These are phyloP conservation scores for Odontocolon sp. DNA, from an alignment of 2,888 invertebrate species.

Conservation along the genomic window DNA sequence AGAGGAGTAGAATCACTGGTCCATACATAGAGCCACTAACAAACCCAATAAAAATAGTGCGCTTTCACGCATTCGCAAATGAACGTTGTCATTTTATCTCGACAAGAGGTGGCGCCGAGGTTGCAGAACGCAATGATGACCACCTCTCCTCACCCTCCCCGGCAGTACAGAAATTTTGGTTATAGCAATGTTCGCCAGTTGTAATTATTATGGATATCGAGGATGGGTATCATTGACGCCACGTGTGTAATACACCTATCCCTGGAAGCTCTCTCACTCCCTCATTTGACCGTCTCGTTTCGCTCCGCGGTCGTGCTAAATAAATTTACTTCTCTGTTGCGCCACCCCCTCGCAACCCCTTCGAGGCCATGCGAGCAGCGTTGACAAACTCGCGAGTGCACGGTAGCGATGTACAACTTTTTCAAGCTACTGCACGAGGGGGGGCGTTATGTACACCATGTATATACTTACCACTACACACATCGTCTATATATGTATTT, in stretches of 20 bases:
- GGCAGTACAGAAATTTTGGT: too few species aligned
- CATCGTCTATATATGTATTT: background rate
- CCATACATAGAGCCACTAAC: constrained; percentile 64
- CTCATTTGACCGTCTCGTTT: too few species aligned
- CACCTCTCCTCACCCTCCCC: too few species aligned
- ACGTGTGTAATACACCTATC: constrained; percentile 71
- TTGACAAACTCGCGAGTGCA: constrained; percentile 52
- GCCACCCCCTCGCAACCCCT: constrained; percentile 48
- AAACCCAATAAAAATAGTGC: constrained; percentile 77
- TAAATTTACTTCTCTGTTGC: constrained; percentile 67
- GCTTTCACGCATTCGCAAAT: constrained; percentile 76
- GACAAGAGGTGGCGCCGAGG: constrained; percentile 54
- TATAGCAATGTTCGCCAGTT: constrained; percentile 64
- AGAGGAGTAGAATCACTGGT: constrained; percentile 16
- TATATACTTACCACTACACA: constrained; percentile 1
- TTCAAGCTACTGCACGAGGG: constrained; percentile 46
- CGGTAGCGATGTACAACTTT: constrained; percentile 56
- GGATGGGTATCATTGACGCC: constrained; percentile 75
- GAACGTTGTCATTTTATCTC: constrained; percentile 77
- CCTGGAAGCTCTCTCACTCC: too few species aligned
- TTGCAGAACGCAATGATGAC: constrained; percentile 20
- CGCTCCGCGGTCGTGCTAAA: constrained; percentile 65
- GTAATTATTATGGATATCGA: constrained; percentile 78
- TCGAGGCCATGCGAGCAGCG: constrained; percentile 33
- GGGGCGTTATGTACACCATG: constrained; percentile 36